phyloP scores from a whole-genome alignment of 2,113 vertebrate genomes.

The Dipodomys spectabilis region DNA sequence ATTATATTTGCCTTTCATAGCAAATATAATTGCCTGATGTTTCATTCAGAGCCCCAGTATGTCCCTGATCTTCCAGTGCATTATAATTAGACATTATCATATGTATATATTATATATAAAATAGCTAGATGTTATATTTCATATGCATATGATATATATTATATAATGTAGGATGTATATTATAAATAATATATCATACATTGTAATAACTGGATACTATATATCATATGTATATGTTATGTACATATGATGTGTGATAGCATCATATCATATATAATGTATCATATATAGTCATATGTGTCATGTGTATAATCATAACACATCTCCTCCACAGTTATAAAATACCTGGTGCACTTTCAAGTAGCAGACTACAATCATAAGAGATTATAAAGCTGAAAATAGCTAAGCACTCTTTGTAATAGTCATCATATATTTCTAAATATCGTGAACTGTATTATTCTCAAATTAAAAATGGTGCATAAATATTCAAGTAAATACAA shows the following conservation, averaged over 20 bases:
- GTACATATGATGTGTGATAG: no score
- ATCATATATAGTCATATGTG: no score
- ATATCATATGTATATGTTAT: no score
- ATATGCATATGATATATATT: no score
- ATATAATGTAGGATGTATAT: no score
- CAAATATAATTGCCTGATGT: neutral
- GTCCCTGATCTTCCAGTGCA: neutral
- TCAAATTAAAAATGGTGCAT: neutral
- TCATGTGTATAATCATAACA: neutral
- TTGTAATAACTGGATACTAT: no score
- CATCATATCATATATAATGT: no score
- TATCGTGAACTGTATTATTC: neutral
- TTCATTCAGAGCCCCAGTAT: neutral
- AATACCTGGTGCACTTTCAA: neutral
- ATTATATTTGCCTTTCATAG: no score
- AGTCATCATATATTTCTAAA: neutral
- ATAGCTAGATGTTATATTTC: neutral
- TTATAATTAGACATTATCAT: neutral
- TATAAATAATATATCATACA: no score
- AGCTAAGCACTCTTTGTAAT: neutral
- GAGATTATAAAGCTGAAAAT: neutral
- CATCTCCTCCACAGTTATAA: neutral
- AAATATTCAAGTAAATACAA: neutral
- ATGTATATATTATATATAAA: no score
- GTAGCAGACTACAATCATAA: neutral